Percentiles rank a stretch among this genome's conserved stretches.
Conservation (phyloP, 2,797 vertebrate genomes). For the Aselliscus stoliczkanus region DNA sequence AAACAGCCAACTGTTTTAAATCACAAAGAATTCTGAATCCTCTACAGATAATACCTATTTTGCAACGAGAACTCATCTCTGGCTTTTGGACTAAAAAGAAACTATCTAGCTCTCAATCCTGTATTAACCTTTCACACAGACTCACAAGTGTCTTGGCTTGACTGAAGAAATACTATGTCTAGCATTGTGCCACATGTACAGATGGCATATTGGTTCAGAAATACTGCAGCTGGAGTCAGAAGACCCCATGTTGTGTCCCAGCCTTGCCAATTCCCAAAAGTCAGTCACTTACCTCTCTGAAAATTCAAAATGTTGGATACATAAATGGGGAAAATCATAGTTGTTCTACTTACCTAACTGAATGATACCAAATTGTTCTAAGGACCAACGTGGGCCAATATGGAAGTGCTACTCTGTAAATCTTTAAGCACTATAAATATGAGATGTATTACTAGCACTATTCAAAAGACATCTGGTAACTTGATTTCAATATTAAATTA, state of each 20-base stretch:
- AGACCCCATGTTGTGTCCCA: neutral
- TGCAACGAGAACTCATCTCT: neutral
- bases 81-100: neutral
- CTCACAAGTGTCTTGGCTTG: neutral
- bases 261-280: neutral
- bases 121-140: neutral
- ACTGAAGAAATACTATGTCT: neutral
- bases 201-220: neutral
- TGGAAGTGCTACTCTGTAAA: neutral
- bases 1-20: constrained; percentile 16
- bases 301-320: neutral
- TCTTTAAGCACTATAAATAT: neutral
- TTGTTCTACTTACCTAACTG: neutral
- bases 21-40: constrained; percentile 2
- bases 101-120: neutral
- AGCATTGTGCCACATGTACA: neutral
- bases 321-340: neutral
- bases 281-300: neutral
- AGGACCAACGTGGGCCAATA: neutral
- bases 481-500: constrained; percentile 7
- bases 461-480: constrained; percentile 4
- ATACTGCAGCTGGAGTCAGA: neutral
- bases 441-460: neutral
- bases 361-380: neutral
- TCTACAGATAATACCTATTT: neutral